Conservation (phyloP, 2,113 vertebrate genomes). For the Elgaria multicarinata region DNA sequence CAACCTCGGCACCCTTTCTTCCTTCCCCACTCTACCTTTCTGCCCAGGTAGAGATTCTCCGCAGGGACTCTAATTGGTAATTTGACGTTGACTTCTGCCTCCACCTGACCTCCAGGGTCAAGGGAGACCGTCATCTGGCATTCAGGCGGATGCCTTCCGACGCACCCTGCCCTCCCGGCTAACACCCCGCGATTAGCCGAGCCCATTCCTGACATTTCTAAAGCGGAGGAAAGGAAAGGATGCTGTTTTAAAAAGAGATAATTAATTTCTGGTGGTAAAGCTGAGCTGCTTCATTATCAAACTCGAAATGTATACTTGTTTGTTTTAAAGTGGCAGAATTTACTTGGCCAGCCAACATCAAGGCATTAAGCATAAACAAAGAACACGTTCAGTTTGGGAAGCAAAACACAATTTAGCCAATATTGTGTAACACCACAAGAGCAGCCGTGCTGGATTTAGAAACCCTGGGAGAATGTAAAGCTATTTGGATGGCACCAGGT, state of each 20-base stretch:
- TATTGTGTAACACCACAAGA: background rate
- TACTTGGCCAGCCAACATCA: fast-evolving
- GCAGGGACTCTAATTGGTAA: conserved; percentile 7
- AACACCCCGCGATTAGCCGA: background rate
- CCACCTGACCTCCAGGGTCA: background rate
- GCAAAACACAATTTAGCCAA: background rate
- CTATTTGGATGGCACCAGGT: background rate
- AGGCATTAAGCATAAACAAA: background rate
- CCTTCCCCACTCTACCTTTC: conserved; percentile 9
- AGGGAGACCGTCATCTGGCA: conserved; percentile 33
- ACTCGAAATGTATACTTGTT: background rate
- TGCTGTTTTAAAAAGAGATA: background rate
- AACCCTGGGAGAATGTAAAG: background rate
- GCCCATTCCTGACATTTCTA: background rate
- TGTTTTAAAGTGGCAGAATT: background rate
- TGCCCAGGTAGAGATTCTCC: conserved; percentile 35
- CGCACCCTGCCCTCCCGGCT: background rate
- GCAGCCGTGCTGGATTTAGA: background rate
- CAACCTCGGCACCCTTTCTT: background rate
- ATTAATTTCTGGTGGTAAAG: conserved; percentile 1
- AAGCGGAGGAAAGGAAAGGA: background rate
- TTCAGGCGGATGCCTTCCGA: conserved; percentile 13
- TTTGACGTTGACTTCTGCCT: background rate
- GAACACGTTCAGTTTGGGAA: background rate
- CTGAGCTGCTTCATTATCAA: background rate